A percentile compares a stretch with the other conserved stretches of the same genome.
phyloP scores from a whole-genome alignment of 2,797 vertebrate species.

The Siniperca scherzeri region DNA sequence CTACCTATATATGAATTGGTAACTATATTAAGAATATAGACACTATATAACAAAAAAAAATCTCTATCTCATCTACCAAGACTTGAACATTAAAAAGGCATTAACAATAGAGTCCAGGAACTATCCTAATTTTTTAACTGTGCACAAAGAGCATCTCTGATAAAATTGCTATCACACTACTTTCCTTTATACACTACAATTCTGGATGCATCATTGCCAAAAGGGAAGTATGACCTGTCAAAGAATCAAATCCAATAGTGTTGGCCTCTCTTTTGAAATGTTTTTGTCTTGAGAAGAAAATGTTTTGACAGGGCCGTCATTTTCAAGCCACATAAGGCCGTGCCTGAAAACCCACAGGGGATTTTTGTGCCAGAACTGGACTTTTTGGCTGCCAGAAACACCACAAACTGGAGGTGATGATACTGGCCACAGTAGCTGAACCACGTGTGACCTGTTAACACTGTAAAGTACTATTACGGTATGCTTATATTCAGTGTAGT shows the following conservation, averaged over 20 bases:
- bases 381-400: slow-evolving; percentile 51
- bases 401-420: slow-evolving; percentile 65
- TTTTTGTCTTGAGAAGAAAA: slow-evolving; percentile 39
- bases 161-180: background rate
- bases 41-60: background rate
- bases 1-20: background rate
- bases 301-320: slow-evolving; percentile 59
- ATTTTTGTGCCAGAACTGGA: slow-evolving; percentile 60
- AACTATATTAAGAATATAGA: background rate
- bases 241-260: slow-evolving; percentile 18
- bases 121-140: background rate
- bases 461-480: background rate
- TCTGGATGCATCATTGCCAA: slow-evolving; percentile 10
- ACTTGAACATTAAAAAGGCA: background rate
- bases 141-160: background rate
- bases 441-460: slow-evolving; percentile 31
- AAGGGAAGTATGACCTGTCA: slow-evolving; percentile 21
- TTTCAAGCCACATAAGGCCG: slow-evolving; percentile 61
- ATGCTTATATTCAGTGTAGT: background rate
- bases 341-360: slow-evolving; percentile 58
- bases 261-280: slow-evolving; percentile 47
- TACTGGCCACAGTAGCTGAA: slow-evolving; percentile 41
- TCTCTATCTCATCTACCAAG: background rate
- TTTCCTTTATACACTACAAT: slow-evolving; percentile 1
- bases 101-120: background rate